Evolutionary conservation across 2,797 vertebrate genomes (phyloP).

Genomic region (Anguilla anguilla): DNA sequence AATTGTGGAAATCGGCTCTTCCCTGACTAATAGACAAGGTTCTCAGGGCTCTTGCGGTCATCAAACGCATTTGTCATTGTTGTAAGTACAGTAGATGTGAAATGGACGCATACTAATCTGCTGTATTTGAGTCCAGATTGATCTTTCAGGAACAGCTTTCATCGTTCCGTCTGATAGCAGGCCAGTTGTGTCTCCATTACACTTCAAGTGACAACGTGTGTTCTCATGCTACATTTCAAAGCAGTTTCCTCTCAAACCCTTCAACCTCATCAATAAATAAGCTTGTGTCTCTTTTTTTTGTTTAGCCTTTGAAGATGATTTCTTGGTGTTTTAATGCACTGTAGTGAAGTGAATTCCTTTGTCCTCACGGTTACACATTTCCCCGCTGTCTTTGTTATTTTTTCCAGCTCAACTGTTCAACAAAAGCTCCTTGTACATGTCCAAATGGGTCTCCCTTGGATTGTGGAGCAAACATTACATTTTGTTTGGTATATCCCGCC

Average conservation of each 20-base stretch:
- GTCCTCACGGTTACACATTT: slow-evolving; percentile 71
- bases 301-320: slow-evolving; percentile 67
- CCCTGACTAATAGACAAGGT: slow-evolving; percentile 65
- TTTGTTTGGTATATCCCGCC: slow-evolving; percentile 56
- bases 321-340: slow-evolving; percentile 62
- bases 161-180: background rate
- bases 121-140: slow-evolving; percentile 42
- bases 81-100: slow-evolving; percentile 25
- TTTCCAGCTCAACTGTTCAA: slow-evolving; percentile 65
- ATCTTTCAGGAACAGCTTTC: slow-evolving; percentile 8
- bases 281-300: slow-evolving; percentile 59
- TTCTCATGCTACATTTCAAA: slow-evolving; percentile 71
- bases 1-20: slow-evolving; percentile 55
- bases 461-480: slow-evolving; percentile 44
- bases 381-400: slow-evolving; percentile 56
- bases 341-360: slow-evolving; percentile 67
- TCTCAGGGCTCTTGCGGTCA: slow-evolving; percentile 51
- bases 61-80: slow-evolving; percentile 30
- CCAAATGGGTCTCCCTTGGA: slow-evolving; percentile 61
- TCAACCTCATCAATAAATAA: slow-evolving; percentile 77
- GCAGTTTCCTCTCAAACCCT: slow-evolving; percentile 66
- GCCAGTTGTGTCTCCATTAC: background rate
- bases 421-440: slow-evolving; percentile 60
- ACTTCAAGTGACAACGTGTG: slow-evolving; percentile 60
- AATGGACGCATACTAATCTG: slow-evolving; percentile 19